Conservation (phyloP, 2,888 invertebrate genomes). For the Bombylius major region DNA sequence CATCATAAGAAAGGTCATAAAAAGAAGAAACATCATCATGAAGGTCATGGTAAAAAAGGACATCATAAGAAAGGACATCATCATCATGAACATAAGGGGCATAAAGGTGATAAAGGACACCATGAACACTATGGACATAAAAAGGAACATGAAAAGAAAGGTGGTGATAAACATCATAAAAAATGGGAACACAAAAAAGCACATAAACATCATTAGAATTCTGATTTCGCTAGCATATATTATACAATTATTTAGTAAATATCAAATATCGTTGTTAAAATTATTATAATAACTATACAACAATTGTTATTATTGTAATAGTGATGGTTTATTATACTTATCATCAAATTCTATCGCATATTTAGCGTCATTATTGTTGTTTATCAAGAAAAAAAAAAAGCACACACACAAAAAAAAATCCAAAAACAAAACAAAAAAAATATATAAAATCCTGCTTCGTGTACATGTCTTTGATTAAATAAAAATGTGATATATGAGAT, state of each 20-base stretch:
- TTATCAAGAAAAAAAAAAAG: too few relatives aligned
- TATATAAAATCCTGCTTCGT: not conserved
- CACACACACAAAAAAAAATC: not conserved
- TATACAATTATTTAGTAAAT: too few relatives aligned
- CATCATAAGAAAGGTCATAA: slow-evolving; percentile 71
- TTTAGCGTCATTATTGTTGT: too few relatives aligned
- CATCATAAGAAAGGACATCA: slow-evolving; percentile 69
- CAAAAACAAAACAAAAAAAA: not conserved
- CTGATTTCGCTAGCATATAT: too few relatives aligned
- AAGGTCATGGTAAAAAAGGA: slow-evolving; percentile 69
- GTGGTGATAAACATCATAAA: slow-evolving; percentile 65
- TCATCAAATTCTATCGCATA: too few relatives aligned
- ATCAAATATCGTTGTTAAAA: too few relatives aligned
- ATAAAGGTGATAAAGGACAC: slow-evolving; percentile 65
- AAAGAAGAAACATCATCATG: slow-evolving; percentile 60
- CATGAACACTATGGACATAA: slow-evolving; percentile 64
- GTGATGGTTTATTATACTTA: too few relatives aligned
- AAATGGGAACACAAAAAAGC: slow-evolving; percentile 40
- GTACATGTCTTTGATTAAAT: slow-evolving; percentile 5
- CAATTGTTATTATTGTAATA: too few relatives aligned
- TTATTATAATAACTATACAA: too few relatives aligned
- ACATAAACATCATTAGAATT: not conserved
- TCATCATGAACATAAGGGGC: slow-evolving; percentile 65
- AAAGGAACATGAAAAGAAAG: slow-evolving; percentile 65
- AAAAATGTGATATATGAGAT: slow-evolving; percentile 9